A percentile compares a stretch with the other conserved stretches of the same genome.
phyloP scores from a whole-genome alignment of 1,140 invertebrate genomes.

The roundworm (Caenorhabditis elegans) region DNA sequence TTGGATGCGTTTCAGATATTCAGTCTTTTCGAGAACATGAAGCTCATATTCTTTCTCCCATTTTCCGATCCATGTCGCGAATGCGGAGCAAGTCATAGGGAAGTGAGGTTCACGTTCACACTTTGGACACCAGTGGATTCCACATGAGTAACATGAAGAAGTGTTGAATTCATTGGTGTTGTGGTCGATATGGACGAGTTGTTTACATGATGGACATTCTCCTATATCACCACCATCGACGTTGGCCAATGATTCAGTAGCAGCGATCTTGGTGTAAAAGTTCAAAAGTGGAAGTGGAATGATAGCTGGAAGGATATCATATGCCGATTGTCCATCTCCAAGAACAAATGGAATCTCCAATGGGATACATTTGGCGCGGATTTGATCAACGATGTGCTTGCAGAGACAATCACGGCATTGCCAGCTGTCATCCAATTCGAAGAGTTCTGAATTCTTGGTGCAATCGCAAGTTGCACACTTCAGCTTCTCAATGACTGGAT shows the following conservation, averaged over 20 bases:
- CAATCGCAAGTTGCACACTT: conserved; percentile 33
- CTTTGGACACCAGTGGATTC: conserved; percentile 31
- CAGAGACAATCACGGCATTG: conserved; percentile 35
- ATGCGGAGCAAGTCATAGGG: conserved; percentile 28
- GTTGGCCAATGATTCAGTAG: conserved; percentile 13
- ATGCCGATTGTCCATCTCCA: conserved; percentile 18
- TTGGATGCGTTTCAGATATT: conserved; percentile 13
- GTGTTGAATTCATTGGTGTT: neutral
- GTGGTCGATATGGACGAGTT: conserved; percentile 27
- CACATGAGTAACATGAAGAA: conserved; percentile 8
- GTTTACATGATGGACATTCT: conserved; percentile 32
- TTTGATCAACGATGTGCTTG: conserved; percentile 27
- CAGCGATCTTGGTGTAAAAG: conserved; percentile 42
- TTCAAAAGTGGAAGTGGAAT: conserved; percentile 38
- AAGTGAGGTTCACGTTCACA: conserved; percentile 36
- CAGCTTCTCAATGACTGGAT: neutral
- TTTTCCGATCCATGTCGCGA: conserved; percentile 18
- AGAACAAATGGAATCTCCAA: conserved; percentile 37
- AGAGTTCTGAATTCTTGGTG: conserved; percentile 21
- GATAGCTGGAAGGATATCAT: conserved; percentile 38
- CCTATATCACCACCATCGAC: conserved; percentile 16
- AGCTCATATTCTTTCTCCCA: conserved; percentile 35
- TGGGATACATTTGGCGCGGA: conserved; percentile 29
- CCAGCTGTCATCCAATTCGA: conserved; percentile 43
- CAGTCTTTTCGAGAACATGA: neutral